Percentiles rank a stretch among this genome's conserved stretches.
Evolutionary conservation across 2,797 vertebrate genomes (phyloP).

Genomic region (Malacoraja senta): DNA sequence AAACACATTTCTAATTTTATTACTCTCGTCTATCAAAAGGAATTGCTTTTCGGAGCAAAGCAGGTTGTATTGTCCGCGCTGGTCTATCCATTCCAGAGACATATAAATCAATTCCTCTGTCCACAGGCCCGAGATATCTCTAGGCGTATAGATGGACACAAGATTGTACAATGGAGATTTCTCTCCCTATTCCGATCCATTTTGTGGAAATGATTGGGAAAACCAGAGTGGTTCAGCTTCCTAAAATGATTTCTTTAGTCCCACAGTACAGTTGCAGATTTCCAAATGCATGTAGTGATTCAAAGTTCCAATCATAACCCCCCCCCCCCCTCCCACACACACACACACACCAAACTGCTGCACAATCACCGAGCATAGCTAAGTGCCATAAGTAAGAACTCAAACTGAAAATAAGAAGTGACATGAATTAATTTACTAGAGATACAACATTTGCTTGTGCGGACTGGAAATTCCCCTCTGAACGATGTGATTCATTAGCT

Average conservation of each 20-base stretch:
- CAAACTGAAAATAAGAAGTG: not conserved
- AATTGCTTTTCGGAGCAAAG: not conserved
- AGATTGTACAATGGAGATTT: not conserved
- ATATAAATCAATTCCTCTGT: not conserved
- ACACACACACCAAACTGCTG: too few relatives aligned
- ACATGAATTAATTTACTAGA: not conserved
- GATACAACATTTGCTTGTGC: not conserved
- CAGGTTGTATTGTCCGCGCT: not conserved
- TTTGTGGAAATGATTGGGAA: too few relatives aligned
- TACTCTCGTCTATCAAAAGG: not conserved
- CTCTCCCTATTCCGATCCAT: not conserved
- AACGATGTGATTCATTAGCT: not conserved
- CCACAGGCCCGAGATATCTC: not conserved
- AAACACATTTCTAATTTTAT: not conserved
- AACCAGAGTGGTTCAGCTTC: not conserved
- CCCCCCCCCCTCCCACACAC: too few relatives aligned
- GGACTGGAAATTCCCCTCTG: not conserved
- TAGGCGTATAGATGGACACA: not conserved
- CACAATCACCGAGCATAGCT: not conserved
- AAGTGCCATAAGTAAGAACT: not conserved
- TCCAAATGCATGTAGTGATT: not conserved
- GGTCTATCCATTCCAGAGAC: not conserved
- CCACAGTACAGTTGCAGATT: not conserved
- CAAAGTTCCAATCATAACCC: not conserved
- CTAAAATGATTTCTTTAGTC: not conserved